Base-by-base conservation (phyloP, 1,140 invertebrate species). In the Lepidurus couesii region DNA sequence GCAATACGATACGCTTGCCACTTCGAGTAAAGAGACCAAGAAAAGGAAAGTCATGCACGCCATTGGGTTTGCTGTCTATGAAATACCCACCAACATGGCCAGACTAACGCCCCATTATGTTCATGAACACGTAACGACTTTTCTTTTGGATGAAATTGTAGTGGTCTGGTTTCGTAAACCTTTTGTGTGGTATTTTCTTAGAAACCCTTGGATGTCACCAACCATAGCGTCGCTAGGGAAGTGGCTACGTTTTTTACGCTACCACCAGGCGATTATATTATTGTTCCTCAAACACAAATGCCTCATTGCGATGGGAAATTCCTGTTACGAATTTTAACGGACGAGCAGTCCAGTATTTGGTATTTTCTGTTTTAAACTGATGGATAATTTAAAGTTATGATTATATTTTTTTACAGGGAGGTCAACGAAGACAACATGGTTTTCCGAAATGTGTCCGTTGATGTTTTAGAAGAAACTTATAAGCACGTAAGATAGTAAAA, bases 371-470 rank as follows among this genome's bases (percentile, higher is more conserved):
- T 34, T 34, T 34, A 73, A 44, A 44, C 44, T 45, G 44, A 21
- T 44, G 7, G 24, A 73, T 79, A 13, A 43, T 8, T 78, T 44
- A 7, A 16, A 16, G 9, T 24, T n/a, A 21, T 79, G 24, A 65
- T 42, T 45, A 9, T 78, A 47, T 78, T 42, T 79, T 75, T 79
- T 85, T 86, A 73, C 84, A 91, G 90, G 90, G 91, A 92, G 86
- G 90, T 92, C 21, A 92, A 92, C 84, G 91, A 92, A 83, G 91
- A 92, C 84, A 92, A 92, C 83, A 88, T 90, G 86, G 85, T 92
- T 24, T 88, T 91, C 44, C 85, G 89, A 81, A 90, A 91, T 84
- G 87, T 91, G 78, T 87, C 87, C 1, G 82, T 87, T 7, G 90
- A 91, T 81, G 87, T 89, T 82, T 83, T 87, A 80, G 89, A 90